Conservation (phyloP, 2,888 invertebrate genomes). For the Caenorhabditis sinica region DNA sequence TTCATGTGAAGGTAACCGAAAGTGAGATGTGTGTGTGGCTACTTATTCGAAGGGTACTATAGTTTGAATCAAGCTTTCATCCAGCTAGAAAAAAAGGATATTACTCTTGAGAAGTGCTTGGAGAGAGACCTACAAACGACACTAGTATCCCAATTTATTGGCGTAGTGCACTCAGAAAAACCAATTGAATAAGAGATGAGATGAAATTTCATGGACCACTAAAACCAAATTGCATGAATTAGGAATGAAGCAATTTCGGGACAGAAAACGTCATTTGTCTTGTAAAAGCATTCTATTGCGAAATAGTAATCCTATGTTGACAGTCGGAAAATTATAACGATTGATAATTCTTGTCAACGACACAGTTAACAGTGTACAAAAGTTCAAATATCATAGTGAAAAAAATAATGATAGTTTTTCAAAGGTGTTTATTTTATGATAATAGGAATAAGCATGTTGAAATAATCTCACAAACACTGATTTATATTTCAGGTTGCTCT, state of each 20-base stretch:
- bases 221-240: background rate
- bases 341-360: slow-evolving; percentile 45
- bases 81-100: background rate
- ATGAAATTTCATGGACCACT: background rate
- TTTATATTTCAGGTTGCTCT: slow-evolving; percentile 64
- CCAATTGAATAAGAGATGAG: background rate
- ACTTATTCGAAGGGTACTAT: background rate
- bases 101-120: slow-evolving; percentile 16
- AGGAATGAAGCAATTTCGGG: background rate
- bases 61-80: background rate
- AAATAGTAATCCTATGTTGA: background rate
- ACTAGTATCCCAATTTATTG: slow-evolving; percentile 7
- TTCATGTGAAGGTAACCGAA: slow-evolving; percentile 68
- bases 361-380: background rate
- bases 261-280: background rate
- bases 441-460: too few species aligned
- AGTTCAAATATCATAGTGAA: background rate
- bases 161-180: background rate
- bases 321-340: background rate
- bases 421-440: too few species aligned
- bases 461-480: background rate
- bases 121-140: background rate
- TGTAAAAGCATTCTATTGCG: slow-evolving; percentile 10
- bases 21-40: too few species aligned
- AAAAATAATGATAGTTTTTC: too few species aligned